These are phyloP conservation scores for Ormyrus thymus DNA, from an alignment of 2,888 invertebrate species.

Conservation along the genomic window DNA sequence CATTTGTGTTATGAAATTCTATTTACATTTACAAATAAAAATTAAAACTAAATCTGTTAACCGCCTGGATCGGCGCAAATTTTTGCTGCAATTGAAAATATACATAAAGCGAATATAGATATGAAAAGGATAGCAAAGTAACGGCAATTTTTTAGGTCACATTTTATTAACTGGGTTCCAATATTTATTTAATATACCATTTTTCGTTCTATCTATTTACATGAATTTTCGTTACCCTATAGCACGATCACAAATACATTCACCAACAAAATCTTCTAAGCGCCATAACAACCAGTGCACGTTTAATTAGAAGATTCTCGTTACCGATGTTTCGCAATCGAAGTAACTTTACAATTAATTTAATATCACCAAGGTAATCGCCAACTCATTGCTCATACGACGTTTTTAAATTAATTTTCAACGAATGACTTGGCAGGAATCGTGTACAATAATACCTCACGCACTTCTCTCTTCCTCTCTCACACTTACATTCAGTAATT, in stretches of 20 bases:
- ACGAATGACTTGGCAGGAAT: conserved; percentile 47
- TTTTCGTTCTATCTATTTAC: conserved; percentile 58
- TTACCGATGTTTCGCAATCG: conserved; percentile 15
- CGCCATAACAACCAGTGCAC: conserved; percentile 31
- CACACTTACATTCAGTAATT: too few species aligned
- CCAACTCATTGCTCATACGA: background rate
- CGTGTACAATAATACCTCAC: conserved; percentile 9
- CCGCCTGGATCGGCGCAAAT: too few species aligned
- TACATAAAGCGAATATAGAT: too few species aligned
- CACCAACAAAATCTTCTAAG: conserved; percentile 22
- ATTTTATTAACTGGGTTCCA: conserved; percentile 70
- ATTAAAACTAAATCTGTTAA: too few species aligned
- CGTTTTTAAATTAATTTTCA: conserved; percentile 48
- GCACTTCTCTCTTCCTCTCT: background rate
- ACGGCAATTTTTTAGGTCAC: too few species aligned
- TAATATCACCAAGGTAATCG: background rate
- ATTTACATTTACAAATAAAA: too few species aligned
- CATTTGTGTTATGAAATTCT: too few species aligned
- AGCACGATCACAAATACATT: conserved; percentile 29
- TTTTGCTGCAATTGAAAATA: too few species aligned
- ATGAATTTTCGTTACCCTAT: conserved; percentile 31
- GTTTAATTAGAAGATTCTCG: conserved; percentile 27
- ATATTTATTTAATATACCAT: conserved; percentile 59
- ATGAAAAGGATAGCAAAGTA: too few species aligned
- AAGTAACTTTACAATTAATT: conserved; percentile 32